phyloP scores from a whole-genome alignment of 2,113 vertebrate species.

The Rhea pennata region DNA sequence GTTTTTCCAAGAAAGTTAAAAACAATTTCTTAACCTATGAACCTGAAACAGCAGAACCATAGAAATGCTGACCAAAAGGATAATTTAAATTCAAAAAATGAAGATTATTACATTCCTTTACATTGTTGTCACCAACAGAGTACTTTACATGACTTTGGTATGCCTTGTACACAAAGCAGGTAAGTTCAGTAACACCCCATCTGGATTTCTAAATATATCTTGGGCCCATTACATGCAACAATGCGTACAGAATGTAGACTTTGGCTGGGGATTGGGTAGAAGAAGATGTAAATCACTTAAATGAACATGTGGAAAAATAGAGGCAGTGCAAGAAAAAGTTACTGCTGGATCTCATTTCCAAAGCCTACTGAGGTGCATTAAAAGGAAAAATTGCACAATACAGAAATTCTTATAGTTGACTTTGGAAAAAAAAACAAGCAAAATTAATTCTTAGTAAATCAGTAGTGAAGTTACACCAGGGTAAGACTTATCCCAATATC shows the following conservation, averaged over 20 bases:
- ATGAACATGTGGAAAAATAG: constrained; percentile 6
- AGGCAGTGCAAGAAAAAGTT: constrained; percentile 13
- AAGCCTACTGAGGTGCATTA: neutral
- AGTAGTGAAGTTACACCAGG: neutral
- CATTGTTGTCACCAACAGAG: neutral
- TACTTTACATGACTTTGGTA: neutral
- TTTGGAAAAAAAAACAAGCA: neutral
- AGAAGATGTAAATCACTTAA: constrained; percentile 43
- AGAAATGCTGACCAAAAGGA: neutral
- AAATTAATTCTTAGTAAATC: neutral
- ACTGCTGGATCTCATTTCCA: neutral
- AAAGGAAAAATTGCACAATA: neutral
- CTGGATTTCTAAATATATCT: constrained; percentile 4
- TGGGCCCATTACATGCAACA: constrained; percentile 11
- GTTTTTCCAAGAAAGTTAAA: neutral
- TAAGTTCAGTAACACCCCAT: neutral
- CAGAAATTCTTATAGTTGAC: neutral
- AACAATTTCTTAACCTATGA: neutral
- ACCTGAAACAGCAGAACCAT: neutral
- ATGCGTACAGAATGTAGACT: neutral
- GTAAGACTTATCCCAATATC: neutral
- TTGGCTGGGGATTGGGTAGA: neutral
- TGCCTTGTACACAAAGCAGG: neutral
- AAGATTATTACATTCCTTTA: neutral
- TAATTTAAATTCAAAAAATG: neutral